Evolutionary conservation across 1,140 invertebrate species (phyloP), one percentile per base, ranked within the genome.

Genomic region (Ephestia elutella): DNA sequence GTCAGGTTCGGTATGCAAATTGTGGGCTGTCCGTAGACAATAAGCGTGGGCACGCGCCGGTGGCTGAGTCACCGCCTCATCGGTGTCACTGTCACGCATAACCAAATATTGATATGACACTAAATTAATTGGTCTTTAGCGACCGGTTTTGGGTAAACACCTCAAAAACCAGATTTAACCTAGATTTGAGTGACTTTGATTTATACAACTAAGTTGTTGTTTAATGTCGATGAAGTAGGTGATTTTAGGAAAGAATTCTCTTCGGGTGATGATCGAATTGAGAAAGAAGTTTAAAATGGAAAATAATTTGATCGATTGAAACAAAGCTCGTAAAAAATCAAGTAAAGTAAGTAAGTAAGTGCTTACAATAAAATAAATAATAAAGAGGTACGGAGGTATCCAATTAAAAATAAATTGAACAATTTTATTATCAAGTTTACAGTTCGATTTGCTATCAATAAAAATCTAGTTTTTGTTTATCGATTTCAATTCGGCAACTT

Each of bases 11-110:
- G 56, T 68, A 71, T 71, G 66, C 15, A 62, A 71, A 68, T 44
- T 68, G 18, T 58, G 56, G 28, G 54, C 54, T 61, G 58, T 58
- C 55, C 54, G 48, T 35, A 62, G 56, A 69, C 63, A 62, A 66
- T 68, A 59, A 44, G 28, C 25, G 67, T 70, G 65, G 70, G 68
- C 57, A 68, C 68, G 57, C 56, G 64, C 59, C 54, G 62, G n/a
- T n/a, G 62, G 54, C 50, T 82, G 79, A 82, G 49, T 84, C 80
- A 82, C 60, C 60, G n/a, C n/a, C n/a, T n/a, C n/a, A n/a, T n/a
- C 60, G 38, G 53, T 64, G 57, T 65, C 69, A 73, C 66, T 61
- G 63, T 72, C 63, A 63, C 60, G 56, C 54, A 63, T 20, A 49
- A 49, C 73, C 67, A 77, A 75, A 80, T 72, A 71, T 65, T 61